phyloP scores from a whole-genome alignment of 2,797 vertebrate genomes.

The Cheracebus regulus region DNA sequence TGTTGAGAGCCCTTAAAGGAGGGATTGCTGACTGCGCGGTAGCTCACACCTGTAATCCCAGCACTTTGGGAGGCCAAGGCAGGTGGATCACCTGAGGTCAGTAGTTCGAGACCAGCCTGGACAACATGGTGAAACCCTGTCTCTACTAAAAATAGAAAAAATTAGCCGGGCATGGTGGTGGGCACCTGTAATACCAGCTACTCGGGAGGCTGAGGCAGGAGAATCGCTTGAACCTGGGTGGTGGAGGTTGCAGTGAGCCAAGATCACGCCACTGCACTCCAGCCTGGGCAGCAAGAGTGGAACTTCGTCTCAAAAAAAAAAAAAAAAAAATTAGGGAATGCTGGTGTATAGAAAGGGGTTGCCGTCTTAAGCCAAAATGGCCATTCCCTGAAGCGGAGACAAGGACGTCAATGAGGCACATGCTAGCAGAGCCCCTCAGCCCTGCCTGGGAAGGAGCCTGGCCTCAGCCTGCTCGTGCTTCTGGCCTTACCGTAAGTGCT shows the following conservation, averaged over 20 bases:
- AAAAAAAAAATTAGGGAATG: neutral
- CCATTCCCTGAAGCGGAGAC: neutral
- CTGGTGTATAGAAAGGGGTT: too few species aligned
- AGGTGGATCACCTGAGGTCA: neutral
- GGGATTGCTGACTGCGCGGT: fast-evolving
- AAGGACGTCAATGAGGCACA: neutral
- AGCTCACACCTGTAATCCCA: neutral
- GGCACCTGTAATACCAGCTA: neutral
- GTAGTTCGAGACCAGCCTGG: neutral
- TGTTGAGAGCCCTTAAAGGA: neutral
- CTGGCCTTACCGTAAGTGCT: neutral
- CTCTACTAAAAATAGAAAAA: neutral
- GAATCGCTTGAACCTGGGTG: neutral
- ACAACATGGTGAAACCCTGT: neutral
- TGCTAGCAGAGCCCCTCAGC: neutral
- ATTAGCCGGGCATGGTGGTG: neutral
- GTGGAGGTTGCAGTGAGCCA: neutral
- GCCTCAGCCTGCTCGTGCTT: neutral
- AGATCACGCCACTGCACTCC: neutral
- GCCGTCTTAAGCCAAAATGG: neutral
- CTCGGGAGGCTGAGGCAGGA: neutral
- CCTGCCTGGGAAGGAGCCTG: neutral
- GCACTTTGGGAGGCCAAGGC: neutral
- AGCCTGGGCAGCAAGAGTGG: neutral
- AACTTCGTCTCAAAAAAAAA: neutral